Evolutionary conservation across 2,888 invertebrate species (phyloP).

Genomic region (Spialia ferax): DNA sequence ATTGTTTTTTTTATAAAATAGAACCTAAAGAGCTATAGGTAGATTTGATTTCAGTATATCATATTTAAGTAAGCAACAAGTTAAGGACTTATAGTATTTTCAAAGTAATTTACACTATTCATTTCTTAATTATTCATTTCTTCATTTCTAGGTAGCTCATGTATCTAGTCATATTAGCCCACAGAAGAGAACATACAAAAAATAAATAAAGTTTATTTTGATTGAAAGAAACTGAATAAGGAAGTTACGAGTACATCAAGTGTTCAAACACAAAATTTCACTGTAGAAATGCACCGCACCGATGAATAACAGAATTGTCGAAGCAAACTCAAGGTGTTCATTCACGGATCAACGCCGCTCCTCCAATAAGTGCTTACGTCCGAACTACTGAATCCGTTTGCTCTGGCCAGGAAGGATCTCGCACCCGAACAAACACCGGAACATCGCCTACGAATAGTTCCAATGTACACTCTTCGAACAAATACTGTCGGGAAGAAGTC

Average conservation of each 20-base stretch:
- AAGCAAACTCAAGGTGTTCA: constrained; percentile 46
- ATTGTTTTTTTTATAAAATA: no score
- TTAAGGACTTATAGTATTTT: no score
- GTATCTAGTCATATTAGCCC: no score
- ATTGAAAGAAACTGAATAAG: no score
- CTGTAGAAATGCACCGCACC: not conserved
- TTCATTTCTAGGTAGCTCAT: no score
- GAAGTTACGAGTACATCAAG: not conserved
- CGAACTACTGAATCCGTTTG: constrained; percentile 63
- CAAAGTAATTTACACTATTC: no score
- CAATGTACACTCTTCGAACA: constrained; percentile 53
- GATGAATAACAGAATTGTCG: constrained; percentile 10
- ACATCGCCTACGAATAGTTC: constrained; percentile 49
- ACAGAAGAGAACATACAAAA: no score
- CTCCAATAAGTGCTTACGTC: constrained; percentile 51
- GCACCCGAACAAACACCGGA: constrained; percentile 69
- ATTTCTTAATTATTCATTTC: no score
- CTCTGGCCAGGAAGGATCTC: constrained; percentile 63
- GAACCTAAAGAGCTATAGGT: no score
- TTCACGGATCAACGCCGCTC: constrained; percentile 60
- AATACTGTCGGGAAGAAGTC: constrained; percentile 48
- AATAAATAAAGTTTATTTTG: no score
- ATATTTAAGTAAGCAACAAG: no score
- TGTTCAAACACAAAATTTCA: not conserved
- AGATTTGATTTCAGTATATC: no score